These are phyloP conservation scores for Mythimna vitellina DNA, from an alignment of 2,888 invertebrate genomes.

Conservation along the genomic window DNA sequence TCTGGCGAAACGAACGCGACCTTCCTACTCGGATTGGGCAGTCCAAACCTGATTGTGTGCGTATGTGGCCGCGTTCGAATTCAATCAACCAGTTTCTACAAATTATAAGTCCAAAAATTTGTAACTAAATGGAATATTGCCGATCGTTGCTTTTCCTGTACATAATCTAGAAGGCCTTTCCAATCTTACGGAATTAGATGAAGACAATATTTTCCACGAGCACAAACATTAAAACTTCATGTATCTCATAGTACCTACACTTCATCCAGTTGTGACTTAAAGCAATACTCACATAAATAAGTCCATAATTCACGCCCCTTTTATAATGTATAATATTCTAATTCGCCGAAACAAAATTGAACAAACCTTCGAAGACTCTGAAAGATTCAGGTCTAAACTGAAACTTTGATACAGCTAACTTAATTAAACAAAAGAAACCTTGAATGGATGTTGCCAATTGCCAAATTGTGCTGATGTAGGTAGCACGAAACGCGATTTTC, in stretches of 20 bases:
- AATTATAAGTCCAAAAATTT: constrained; percentile 40
- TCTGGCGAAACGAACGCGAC: constrained; percentile 87
- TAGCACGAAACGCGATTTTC: constrained; percentile 67
- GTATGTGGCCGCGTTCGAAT: constrained; percentile 70
- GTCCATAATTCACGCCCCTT: not conserved
- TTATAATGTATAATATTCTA: not conserved
- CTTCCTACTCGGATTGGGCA: constrained; percentile 87
- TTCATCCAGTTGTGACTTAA: not conserved
- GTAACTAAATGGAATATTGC: constrained; percentile 46
- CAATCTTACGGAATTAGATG: constrained; percentile 5
- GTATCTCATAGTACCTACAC: no score
- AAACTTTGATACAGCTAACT: constrained; percentile 64
- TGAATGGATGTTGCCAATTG: constrained; percentile 76
- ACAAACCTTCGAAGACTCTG: constrained; percentile 43
- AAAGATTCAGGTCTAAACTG: constrained; percentile 59
- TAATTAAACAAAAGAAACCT: constrained; percentile 78
- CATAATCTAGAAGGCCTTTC: not conserved
- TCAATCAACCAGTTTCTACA: constrained; percentile 65
- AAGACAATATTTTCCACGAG: not conserved
- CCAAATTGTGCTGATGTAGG: constrained; percentile 75
- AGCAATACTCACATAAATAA: constrained; percentile 2
- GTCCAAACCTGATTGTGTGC: constrained; percentile 84
- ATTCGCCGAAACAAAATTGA: constrained; percentile 20
- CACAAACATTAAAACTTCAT: not conserved
- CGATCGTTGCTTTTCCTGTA: constrained; percentile 19